These are phyloP conservation scores for Spea hammondii DNA, from an alignment of 2,797 vertebrate species.

Conservation along the genomic window DNA sequence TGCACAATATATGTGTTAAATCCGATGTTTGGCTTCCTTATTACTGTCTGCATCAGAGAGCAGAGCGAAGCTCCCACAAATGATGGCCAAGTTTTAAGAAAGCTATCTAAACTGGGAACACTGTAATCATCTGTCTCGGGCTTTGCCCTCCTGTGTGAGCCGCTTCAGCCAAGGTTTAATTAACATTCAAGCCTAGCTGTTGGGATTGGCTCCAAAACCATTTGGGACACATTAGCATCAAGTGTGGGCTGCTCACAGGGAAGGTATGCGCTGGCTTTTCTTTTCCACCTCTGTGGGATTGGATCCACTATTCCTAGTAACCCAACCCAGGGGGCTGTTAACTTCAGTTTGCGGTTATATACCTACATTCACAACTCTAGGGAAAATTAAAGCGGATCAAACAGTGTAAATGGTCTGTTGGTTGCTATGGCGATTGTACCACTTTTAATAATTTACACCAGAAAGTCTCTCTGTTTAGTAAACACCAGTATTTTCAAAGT, in stretches of 20 bases:
- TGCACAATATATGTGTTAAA: not conserved
- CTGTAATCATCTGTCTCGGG: not conserved
- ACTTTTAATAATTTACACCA: no score
- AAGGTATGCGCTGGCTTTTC: not conserved
- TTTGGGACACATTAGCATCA: constrained; percentile 16
- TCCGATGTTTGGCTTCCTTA: not conserved
- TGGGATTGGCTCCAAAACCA: constrained; percentile 1
- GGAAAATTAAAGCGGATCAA: no score
- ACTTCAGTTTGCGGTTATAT: no score
- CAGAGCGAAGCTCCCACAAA: not conserved
- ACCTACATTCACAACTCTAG: no score
- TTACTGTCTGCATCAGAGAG: not conserved
- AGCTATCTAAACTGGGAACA: not conserved
- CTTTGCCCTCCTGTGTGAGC: not conserved
- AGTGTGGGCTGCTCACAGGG: not conserved
- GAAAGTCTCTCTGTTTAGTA: no score
- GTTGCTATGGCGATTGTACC: no score
- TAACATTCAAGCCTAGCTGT: constrained; percentile 8
- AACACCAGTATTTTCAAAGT: no score
- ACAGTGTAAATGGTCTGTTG: no score
- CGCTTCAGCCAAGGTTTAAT: constrained; percentile 8
- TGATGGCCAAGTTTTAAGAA: not conserved
- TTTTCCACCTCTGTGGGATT: not conserved
- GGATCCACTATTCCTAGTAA: no score
- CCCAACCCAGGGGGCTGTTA: no score